Evolutionary conservation across 2,797 vertebrate genomes (phyloP).

Genomic region (Microhierax caerulescens): DNA sequence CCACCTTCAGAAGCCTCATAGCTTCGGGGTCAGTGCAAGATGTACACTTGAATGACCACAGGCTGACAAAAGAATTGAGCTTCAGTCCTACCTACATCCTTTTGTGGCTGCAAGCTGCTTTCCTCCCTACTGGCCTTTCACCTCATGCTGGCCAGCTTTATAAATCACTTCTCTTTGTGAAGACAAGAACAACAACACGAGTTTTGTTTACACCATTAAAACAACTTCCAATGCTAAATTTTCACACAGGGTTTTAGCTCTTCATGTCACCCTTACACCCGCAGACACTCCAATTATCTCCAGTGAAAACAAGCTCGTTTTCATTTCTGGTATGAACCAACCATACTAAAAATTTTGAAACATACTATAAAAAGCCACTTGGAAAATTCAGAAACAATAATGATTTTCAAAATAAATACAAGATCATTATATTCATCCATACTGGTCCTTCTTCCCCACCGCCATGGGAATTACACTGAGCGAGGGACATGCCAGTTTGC

Average conservation of each 20-base stretch:
- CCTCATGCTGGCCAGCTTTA: not conserved
- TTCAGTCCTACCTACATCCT: not conserved
- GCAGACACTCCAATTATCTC: not conserved
- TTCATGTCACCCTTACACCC: not conserved
- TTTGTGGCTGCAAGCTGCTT: not conserved
- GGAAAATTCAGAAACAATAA: not conserved
- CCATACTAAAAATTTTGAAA: not conserved
- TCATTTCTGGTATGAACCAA: not conserved
- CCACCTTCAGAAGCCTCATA: not conserved
- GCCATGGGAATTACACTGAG: not conserved
- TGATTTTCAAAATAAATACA: not conserved
- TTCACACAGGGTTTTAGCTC: not conserved
- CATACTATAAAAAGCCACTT: not conserved
- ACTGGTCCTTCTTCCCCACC: not conserved
- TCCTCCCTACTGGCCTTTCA: not conserved
- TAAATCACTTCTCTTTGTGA: not conserved
- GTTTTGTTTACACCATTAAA: not conserved
- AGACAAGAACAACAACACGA: not conserved
- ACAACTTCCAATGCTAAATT: not conserved
- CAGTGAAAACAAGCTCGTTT: not conserved
- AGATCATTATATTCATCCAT: not conserved
- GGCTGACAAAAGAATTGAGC: not conserved
- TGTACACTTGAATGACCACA: not conserved
- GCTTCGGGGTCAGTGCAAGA: not conserved
- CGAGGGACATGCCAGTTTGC: not conserved